phyloP scores from a whole-genome alignment of 1,140 invertebrate species.

The Sarcophaga bullata region DNA sequence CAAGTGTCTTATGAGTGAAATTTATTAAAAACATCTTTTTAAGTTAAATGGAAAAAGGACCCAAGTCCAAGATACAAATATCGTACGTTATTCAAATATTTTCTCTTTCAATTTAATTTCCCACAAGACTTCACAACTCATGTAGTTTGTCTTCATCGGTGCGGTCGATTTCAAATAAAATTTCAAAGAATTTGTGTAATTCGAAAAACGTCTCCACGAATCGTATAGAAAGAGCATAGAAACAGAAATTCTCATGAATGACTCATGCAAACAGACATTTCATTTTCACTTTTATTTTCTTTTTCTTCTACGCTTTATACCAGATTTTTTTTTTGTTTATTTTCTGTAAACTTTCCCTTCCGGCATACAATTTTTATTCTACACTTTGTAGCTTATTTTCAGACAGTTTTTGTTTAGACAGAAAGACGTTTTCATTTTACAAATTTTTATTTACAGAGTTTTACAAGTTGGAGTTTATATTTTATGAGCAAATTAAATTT shows the following conservation, averaged over 20 bases:
- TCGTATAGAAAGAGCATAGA: neutral
- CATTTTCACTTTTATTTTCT: slow-evolving; percentile 63
- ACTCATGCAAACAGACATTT: slow-evolving; percentile 60
- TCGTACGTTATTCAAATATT: too few species aligned
- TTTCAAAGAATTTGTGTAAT: neutral
- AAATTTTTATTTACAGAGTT: neutral
- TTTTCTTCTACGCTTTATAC: slow-evolving; percentile 45
- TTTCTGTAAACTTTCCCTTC: neutral
- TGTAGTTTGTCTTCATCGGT: neutral
- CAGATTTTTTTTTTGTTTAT: neutral
- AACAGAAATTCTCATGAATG: slow-evolving; percentile 44
- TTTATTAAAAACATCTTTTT: too few species aligned
- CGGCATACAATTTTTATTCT: neutral
- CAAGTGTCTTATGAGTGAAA: too few species aligned
- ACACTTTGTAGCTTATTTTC: neutral
- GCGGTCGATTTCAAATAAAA: neutral
- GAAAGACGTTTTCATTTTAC: neutral
- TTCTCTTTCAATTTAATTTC: neutral
- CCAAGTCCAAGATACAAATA: too few species aligned
- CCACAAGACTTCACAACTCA: neutral
- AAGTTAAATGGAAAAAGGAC: too few species aligned
- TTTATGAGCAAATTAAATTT: too few species aligned
- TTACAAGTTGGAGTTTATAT: too few species aligned
- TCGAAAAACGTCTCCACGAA: neutral
- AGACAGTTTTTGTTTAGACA: slow-evolving; percentile 5